phyloP scores from a whole-genome alignment of 2,888 invertebrate genomes.

The Timandra comae region DNA sequence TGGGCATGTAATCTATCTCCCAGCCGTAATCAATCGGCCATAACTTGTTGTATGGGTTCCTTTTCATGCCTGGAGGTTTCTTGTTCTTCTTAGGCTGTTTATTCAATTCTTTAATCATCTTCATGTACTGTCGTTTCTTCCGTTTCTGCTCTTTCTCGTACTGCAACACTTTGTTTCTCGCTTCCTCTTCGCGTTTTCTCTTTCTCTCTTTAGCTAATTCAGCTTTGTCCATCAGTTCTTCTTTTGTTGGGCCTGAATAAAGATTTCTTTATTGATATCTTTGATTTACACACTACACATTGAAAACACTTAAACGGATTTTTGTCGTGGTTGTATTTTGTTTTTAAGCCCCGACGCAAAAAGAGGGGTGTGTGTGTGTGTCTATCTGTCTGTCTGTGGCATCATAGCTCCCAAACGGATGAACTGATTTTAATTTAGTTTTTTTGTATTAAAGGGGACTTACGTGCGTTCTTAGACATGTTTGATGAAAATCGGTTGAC shows the following conservation, averaged over 20 bases:
- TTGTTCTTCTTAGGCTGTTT: slow-evolving; percentile 4
- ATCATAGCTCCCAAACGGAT: too few relatives aligned
- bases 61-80: background rate
- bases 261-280: fast-evolving
- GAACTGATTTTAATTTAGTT: too few relatives aligned
- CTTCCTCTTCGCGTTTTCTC: background rate
- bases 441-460: too few relatives aligned
- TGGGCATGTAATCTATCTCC: slow-evolving; percentile 31
- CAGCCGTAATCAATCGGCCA: slow-evolving; percentile 38
- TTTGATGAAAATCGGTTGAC: too few relatives aligned
- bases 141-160: background rate
- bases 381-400: fast-evolving
- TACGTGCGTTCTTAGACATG: too few relatives aligned
- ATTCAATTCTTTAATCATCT: slow-evolving; percentile 3
- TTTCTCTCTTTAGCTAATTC: background rate
- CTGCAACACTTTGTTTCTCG: background rate
- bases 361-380: too few relatives aligned
- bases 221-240: background rate
- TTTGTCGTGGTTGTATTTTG: too few relatives aligned
- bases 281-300: too few relatives aligned
- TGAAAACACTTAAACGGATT: too few relatives aligned
- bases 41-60: slow-evolving; percentile 10
- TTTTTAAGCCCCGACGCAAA: too few relatives aligned
- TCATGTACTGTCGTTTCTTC: background rate
- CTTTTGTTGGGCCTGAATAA: background rate